Percentiles rank a stretch among this genome's conserved stretches.
phyloP scores from a whole-genome alignment of 2,113 vertebrate genomes.

The Cacatua alba region DNA sequence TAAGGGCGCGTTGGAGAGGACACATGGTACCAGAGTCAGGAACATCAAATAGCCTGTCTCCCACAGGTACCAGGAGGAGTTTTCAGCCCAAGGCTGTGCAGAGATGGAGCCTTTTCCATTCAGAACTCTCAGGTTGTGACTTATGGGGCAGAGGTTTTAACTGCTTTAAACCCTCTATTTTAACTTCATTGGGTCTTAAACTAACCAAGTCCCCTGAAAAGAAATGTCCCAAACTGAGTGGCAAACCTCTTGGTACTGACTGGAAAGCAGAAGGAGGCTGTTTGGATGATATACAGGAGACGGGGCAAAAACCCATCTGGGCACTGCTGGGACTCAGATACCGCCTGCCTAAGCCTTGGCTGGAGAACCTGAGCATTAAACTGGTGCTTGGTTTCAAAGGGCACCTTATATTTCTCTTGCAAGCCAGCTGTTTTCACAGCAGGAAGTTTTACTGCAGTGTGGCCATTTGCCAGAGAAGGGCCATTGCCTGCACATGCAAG shows the following conservation, averaged over 20 bases:
- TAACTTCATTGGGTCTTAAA: neutral
- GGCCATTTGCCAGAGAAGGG: neutral
- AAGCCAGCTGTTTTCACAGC: neutral
- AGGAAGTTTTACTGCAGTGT: neutral
- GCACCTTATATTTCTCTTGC: neutral
- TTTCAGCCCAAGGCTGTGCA: neutral
- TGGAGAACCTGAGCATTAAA: neutral
- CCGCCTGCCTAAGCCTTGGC: neutral
- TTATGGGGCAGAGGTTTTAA: neutral
- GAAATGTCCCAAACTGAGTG: neutral
- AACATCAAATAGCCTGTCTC: neutral
- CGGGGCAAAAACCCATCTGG: neutral
- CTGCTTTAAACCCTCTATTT: neutral
- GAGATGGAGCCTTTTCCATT: neutral
- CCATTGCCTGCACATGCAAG: accelerated
- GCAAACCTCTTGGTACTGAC: neutral
- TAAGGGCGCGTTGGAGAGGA: neutral
- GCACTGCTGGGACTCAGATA: neutral
- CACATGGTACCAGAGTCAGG: neutral
- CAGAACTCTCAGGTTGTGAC: neutral
- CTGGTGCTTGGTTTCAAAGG: neutral
- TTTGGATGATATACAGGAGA: neutral
- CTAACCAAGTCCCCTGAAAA: neutral
- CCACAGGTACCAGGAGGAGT: neutral
- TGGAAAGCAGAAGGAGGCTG: neutral